Base-by-base conservation (phyloP, 1,140 invertebrate genomes). In the Micrasema longulum region DNA sequence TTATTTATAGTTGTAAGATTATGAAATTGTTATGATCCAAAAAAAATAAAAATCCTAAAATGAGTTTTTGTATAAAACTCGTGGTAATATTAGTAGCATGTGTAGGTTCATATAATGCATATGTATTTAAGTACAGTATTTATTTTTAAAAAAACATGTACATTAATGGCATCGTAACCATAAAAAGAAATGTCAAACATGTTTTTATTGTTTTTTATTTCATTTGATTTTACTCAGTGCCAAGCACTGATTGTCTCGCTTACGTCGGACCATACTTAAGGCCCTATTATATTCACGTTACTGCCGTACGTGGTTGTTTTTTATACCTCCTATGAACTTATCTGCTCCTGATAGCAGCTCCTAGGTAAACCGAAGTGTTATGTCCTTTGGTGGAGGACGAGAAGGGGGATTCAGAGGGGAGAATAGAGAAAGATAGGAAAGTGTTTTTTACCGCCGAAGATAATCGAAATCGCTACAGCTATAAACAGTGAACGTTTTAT, bases 401-500 rank as follows among this genome's bases (percentile, higher is more conserved):
- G 22, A 7, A 20, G 55, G 35, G 26, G 55, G 55, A 1, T 31
- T n/a, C 14, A 12, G 18, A 23, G 3, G 22, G 47, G 55, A 38
- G 36, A 38, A 60, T 63, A 63, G 47, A 45, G 60, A 45, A 47
- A 26, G 41, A 60, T 18, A 20, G 12, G 38, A 23, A 64, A 50
- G 52, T 53, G 31, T 53, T 68, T 68, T 68, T 69, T 63, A 57
- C 55, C 55, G 50, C 55, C 68, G 26, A 22, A 41, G 68, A 70
- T 70, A 70, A 70, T 70, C 68, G 68, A 70, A 70, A 63, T 53
- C 68, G 55, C 43, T 64, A 64, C 20, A 63, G 45, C 45, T 20
- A 70, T 70, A 70, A 70, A 70, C 43, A 70, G 52, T 35, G 38
- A 20, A 35, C 67, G 31, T 69, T 69, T 69, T 53, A 69, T 69